Percentiles rank a stretch among this genome's conserved stretches.
Evolutionary conservation across 2,888 invertebrate species (phyloP).

Genomic region (Dynastes maya): DNA sequence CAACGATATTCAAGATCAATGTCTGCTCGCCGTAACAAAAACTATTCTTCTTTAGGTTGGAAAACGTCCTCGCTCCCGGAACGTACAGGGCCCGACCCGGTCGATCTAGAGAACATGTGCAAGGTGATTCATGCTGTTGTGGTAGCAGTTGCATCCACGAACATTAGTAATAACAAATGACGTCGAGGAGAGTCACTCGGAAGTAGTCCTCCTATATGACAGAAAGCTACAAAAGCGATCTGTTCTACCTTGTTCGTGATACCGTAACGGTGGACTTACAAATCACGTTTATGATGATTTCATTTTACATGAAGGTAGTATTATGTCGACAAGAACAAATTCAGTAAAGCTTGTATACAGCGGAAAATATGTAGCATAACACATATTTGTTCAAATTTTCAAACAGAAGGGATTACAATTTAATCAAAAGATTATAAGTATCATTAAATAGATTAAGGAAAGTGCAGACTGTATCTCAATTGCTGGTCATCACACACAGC

Average conservation of each 20-base stretch:
- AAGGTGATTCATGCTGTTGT: slow-evolving; percentile 48
- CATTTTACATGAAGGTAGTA: slow-evolving; percentile 58
- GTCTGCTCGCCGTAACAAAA: slow-evolving; percentile 30
- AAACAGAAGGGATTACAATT: too few relatives aligned
- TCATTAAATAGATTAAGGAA: too few relatives aligned
- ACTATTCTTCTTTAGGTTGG: slow-evolving; percentile 21
- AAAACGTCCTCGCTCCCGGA: slow-evolving; percentile 14
- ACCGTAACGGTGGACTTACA: slow-evolving; percentile 62
- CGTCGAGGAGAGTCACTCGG: slow-evolving; percentile 60
- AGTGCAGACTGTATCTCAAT: too few relatives aligned
- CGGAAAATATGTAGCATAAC: background rate
- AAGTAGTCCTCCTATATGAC: slow-evolving; percentile 62
- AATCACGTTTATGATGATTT: slow-evolving; percentile 68
- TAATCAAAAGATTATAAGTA: too few relatives aligned
- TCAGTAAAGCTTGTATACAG: background rate
- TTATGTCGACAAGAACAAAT: slow-evolving; percentile 1
- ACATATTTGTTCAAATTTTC: background rate
- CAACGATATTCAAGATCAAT: slow-evolving; percentile 24
- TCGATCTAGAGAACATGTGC: slow-evolving; percentile 20
- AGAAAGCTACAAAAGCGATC: slow-evolving; percentile 46
- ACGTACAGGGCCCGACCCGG: slow-evolving; percentile 25
- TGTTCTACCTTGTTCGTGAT: slow-evolving; percentile 62
- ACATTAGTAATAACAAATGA: slow-evolving; percentile 51
- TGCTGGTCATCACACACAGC: too few relatives aligned
- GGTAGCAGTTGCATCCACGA: slow-evolving; percentile 47